Percentiles rank a stretch among this genome's conserved stretches.
These are phyloP conservation scores for Julus scandinavius DNA, from an alignment of 2,888 invertebrate species.

Conservation along the genomic window DNA sequence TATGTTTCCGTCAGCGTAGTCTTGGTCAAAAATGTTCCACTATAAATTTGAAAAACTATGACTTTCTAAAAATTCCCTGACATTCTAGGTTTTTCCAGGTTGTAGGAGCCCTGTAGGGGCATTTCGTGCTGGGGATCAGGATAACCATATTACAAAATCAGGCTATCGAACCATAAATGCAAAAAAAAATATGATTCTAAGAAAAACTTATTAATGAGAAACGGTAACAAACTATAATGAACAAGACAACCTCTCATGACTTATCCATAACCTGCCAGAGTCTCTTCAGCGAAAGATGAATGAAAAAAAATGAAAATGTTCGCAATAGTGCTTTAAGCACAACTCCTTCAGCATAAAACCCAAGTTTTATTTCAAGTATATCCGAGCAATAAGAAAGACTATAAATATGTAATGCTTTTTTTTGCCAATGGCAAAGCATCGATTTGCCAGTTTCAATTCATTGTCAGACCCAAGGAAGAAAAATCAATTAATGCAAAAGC, in stretches of 20 bases:
- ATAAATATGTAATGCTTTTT: neutral
- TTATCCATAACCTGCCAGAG: neutral
- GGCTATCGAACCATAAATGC: no score
- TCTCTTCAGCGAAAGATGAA: neutral
- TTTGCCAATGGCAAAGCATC: neutral
- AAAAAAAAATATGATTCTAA: neutral
- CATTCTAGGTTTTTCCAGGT: no score
- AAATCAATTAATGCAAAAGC: conserved; percentile 33
- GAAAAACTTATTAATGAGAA: neutral
- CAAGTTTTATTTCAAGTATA: neutral
- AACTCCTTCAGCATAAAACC: neutral
- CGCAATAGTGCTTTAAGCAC: neutral
- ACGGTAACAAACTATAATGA: no score
- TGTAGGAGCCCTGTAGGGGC: no score
- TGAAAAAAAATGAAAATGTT: neutral
- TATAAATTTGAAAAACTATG: no score
- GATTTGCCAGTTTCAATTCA: neutral
- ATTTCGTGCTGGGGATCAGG: no score
- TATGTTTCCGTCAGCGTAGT: no score
- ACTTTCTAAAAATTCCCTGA: no score
- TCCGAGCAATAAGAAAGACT: neutral
- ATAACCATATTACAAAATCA: no score
- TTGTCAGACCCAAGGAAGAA: neutral
- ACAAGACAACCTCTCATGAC: neutral
- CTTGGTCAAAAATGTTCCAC: no score